phyloP scores from a whole-genome alignment of 2,113 vertebrate genomes.

The Paramisgurnus dabryanus region DNA sequence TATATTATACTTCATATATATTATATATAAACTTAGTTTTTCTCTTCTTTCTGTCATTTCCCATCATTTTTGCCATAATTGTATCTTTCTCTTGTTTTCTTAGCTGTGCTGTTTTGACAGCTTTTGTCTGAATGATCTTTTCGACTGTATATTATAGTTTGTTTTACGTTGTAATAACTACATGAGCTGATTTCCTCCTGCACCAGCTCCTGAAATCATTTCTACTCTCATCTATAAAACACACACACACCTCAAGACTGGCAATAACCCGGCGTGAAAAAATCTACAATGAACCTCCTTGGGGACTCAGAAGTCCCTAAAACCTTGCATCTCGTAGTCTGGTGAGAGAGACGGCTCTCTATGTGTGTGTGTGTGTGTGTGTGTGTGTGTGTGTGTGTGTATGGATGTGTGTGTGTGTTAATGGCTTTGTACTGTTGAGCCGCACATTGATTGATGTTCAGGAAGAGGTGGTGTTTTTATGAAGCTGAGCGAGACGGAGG shows the following conservation, averaged over 20 bases:
- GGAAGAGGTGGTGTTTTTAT: slow-evolving; percentile 63
- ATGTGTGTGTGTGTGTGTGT: slow-evolving; percentile 16
- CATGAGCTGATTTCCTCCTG: background rate
- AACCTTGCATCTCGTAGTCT: slow-evolving; percentile 37
- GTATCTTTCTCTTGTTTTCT: background rate
- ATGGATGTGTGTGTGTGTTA: slow-evolving; percentile 37
- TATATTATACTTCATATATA: no score
- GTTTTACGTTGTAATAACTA: slow-evolving; percentile 30
- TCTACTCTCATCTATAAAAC: slow-evolving; percentile 34
- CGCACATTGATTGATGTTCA: slow-evolving; percentile 61
- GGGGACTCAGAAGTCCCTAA: slow-evolving; percentile 30
- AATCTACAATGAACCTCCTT: slow-evolving; percentile 31
- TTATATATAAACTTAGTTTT: background rate
- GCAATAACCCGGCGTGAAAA: slow-evolving; percentile 27
- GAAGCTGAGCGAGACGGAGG: slow-evolving; percentile 66
- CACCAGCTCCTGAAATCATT: slow-evolving; percentile 17
- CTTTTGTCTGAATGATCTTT: slow-evolving; percentile 28
- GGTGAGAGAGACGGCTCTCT: slow-evolving; percentile 9
- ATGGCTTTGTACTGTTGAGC: slow-evolving; percentile 47
- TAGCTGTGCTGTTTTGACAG: slow-evolving; percentile 15
- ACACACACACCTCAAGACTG: slow-evolving; percentile 22
- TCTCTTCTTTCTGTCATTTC: background rate
- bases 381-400: slow-evolving; percentile 39
- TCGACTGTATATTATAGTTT: slow-evolving; percentile 31
- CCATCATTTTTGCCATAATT: background rate